Base-by-base conservation (phyloP, 2,888 invertebrate species). In the Apamea crenata region DNA sequence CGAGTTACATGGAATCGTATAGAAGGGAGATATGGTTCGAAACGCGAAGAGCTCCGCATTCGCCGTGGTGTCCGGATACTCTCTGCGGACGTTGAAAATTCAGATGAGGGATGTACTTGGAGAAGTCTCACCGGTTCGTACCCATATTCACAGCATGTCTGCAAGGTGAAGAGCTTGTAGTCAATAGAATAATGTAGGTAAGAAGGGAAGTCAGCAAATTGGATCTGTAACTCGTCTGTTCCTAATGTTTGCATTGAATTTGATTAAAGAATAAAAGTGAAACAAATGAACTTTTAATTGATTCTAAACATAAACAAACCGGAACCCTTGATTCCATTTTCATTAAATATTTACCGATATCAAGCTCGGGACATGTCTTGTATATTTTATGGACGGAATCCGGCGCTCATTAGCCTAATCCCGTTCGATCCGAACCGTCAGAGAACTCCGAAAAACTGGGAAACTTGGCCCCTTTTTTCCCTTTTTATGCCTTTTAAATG, bases 71-170 rank as follows among this genome's bases (percentile, higher is more conserved):
- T 93, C 94, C 91, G 92, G 92, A 91, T 91, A 82, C 90, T 92
- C 91, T 93, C 92, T 90, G 91, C 90, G 93, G 93, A 92, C 92
- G 92, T 93, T 94, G 92, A 94, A 93, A 93, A 93, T 93, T 93
- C 91, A 92, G 92, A 92, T 91, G 91, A 91, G 90, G 92, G 91
- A 92, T 92, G 90, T 90, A 93, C 93, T 87, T 91, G 90, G 90
- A 94, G 89, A 91, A 91, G 90, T 94, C 93, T 91, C 92, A 92
- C 93, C 91, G 93, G 92, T 91, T 97, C 97, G 97, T 98, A 97
- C 97, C 97, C 97, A 97, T 97, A 97, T 97, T 97, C 97, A 97
- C 97, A 98, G 97, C 98, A 98, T 98, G 98, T 98, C 97, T 98
- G 97, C 97, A 97, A 98, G 81, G 81, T 80, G 80, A 80, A 80